Conservation (phyloP, 2,113 vertebrate genomes). For the Ifrita kowaldi region DNA sequence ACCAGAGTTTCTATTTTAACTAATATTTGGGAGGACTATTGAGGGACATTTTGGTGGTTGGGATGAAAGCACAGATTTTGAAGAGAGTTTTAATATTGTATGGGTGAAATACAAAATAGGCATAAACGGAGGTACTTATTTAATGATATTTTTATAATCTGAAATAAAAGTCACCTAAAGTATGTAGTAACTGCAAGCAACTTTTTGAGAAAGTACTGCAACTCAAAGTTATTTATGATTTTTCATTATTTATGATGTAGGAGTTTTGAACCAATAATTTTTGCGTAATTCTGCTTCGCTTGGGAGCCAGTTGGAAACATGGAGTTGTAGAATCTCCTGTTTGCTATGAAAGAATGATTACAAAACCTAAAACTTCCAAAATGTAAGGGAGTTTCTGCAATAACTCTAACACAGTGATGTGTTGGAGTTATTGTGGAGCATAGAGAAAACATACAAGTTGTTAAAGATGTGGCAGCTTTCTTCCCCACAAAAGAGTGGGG, state of each 20-base stretch:
- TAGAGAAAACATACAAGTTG: fast-evolving
- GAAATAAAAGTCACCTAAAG: background rate
- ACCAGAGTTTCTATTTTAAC: background rate
- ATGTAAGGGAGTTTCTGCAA: background rate
- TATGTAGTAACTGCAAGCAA: background rate
- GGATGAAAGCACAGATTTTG: background rate
- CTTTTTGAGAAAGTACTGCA: background rate
- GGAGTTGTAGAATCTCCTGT: background rate
- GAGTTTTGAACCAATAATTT: background rate
- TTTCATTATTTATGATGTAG: background rate
- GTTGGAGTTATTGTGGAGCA: background rate
- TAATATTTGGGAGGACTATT: background rate
- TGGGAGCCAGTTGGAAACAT: background rate
- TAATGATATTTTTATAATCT: background rate
- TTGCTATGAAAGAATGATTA: background rate
- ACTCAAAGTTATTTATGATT: background rate
- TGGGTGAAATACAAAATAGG: background rate
- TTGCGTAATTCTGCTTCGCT: background rate
- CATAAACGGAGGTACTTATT: background rate
- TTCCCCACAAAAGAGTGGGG: background rate
- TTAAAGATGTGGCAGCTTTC: background rate
- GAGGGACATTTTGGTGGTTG: background rate
- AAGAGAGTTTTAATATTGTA: background rate
- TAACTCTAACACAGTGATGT: background rate
- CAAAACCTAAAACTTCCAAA: background rate